A percentile compares a stretch with the other conserved stretches of the same genome.
Evolutionary conservation across 2,888 invertebrate species (phyloP).

Genomic region (Drosophila algonquin): DNA sequence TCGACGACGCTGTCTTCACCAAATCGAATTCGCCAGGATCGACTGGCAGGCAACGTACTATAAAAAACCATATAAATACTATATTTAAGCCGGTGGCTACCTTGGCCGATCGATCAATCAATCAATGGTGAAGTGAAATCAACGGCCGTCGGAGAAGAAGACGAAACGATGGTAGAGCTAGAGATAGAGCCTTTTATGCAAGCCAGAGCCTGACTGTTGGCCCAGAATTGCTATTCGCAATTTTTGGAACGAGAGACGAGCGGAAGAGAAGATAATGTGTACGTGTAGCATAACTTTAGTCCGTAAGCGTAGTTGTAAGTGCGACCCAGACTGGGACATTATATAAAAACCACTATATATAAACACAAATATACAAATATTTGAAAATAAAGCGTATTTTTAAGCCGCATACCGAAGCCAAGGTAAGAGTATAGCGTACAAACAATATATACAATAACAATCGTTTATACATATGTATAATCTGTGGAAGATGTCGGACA

Average conservation of each 20-base stretch:
- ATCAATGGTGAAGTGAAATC: neutral
- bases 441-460: too few relatives aligned
- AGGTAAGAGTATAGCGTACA: neutral
- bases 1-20: slow-evolving; percentile 7
- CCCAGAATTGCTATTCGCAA: neutral
- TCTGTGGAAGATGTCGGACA: too few relatives aligned
- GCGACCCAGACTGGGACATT: slow-evolving; percentile 41
- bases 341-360: slow-evolving; percentile 37
- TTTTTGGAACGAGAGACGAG: neutral
- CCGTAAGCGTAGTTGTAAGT: slow-evolving; percentile 19
- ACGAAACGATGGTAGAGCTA: neutral
- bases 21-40: slow-evolving; percentile 16
- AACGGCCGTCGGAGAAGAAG: neutral
- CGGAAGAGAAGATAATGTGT: neutral
- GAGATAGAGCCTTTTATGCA: neutral
- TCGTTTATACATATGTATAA: too few relatives aligned
- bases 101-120: neutral
- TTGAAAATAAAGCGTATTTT: slow-evolving; percentile 34
- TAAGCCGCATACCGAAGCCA: neutral
- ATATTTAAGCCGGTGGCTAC: slow-evolving; percentile 12
- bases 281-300: slow-evolving; percentile 24
- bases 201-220: neutral
- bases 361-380: slow-evolving; percentile 13
- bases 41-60: slow-evolving; percentile 6
- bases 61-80: slow-evolving; percentile 10